Percentiles rank a stretch among this genome's conserved stretches.
phyloP scores from a whole-genome alignment of 2,797 vertebrate genomes.

The Psittacula echo region DNA sequence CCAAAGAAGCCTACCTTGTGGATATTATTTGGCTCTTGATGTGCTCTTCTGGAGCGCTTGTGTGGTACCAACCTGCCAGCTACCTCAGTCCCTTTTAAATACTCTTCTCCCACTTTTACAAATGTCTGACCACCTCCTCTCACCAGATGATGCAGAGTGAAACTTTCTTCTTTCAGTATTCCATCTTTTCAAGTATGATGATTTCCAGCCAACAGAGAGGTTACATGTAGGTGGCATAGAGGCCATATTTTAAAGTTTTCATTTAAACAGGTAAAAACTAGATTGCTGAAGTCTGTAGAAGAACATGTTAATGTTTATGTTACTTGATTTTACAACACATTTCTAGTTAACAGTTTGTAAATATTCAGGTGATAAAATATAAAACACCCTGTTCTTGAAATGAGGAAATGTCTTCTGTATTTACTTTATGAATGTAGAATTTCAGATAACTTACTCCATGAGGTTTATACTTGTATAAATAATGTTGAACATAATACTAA shows the following conservation, averaged over 20 bases:
- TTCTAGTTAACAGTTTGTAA: neutral
- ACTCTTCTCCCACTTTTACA: neutral
- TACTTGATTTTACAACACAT: neutral
- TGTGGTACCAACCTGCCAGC: neutral
- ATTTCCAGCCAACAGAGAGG: slow-evolving; percentile 51
- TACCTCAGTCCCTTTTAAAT: slow-evolving; percentile 49
- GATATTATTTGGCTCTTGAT: neutral
- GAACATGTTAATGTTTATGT: neutral
- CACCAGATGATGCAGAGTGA: slow-evolving; percentile 52
- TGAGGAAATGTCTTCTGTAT: neutral
- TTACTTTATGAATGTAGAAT: neutral
- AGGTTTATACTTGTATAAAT: neutral
- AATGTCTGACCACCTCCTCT: neutral
- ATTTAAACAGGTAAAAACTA: neutral
- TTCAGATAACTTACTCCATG: neutral
- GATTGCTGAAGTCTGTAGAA: neutral
- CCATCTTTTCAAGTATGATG: slow-evolving; percentile 16
- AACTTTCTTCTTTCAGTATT: slow-evolving; percentile 59
- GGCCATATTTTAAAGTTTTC: neutral
- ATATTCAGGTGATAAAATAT: neutral
- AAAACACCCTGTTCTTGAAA: neutral
- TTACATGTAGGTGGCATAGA: slow-evolving; percentile 19
- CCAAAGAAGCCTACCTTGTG: slow-evolving; percentile 33
- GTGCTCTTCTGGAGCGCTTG: neutral
- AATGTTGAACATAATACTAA: neutral